These are phyloP conservation scores for Telmatherina bonti DNA, from an alignment of 2,797 vertebrate species.

Conservation along the genomic window DNA sequence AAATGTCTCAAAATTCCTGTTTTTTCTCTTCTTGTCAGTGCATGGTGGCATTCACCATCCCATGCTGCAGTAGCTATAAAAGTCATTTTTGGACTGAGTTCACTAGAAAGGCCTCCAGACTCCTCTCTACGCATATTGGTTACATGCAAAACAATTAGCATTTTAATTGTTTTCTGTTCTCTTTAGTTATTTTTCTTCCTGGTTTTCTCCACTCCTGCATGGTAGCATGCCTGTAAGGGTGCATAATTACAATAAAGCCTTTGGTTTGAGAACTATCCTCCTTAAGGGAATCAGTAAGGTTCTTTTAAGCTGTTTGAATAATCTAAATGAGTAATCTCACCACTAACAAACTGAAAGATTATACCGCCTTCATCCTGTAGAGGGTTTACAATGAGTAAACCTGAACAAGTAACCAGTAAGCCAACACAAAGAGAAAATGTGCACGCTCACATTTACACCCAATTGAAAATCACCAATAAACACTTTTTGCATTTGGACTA, in stretches of 20 bases:
- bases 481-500: not conserved
- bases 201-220: slow-evolving; percentile 59
- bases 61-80: slow-evolving; percentile 50
- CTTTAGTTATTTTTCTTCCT: slow-evolving; percentile 61
- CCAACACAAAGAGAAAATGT: not conserved
- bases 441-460: not conserved
- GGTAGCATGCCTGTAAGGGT: slow-evolving; percentile 62
- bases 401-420: not conserved
- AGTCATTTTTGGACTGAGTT: slow-evolving; percentile 51
- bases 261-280: slow-evolving; percentile 45
- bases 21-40: not conserved
- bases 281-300: slow-evolving; percentile 38
- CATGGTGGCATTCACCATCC: slow-evolving; percentile 15
- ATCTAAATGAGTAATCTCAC: slow-evolving; percentile 29
- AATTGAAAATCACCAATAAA: not conserved
- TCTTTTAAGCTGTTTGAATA: slow-evolving; percentile 37
- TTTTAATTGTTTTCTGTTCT: slow-evolving; percentile 79
- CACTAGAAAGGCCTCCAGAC: slow-evolving; percentile 61
- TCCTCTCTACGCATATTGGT: slow-evolving; percentile 54
- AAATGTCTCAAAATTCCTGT: slow-evolving; percentile 8
- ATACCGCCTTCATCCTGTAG: not conserved
- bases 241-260: slow-evolving; percentile 59
- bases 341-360: slow-evolving; percentile 21
- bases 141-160: slow-evolving; percentile 75
- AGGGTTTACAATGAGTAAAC: not conserved